Percentiles rank a stretch among this genome's conserved stretches.
phyloP scores from a whole-genome alignment of 2,113 vertebrate genomes.

The Amblyornis subalaris region DNA sequence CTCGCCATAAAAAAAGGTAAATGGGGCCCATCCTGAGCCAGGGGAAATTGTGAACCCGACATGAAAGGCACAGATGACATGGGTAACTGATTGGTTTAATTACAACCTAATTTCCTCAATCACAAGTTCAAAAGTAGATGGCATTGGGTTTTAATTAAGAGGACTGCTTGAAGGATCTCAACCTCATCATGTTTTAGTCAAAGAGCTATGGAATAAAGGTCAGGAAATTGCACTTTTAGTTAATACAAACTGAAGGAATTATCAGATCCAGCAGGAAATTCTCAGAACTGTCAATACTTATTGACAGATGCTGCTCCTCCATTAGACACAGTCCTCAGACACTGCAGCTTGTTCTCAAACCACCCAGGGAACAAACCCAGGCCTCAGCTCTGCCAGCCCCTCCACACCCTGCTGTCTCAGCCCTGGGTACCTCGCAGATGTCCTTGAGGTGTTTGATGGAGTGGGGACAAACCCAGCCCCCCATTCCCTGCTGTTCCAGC shows the following conservation, averaged over 20 bases:
- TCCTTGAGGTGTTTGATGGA: slow-evolving; percentile 98
- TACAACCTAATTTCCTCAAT: slow-evolving; percentile 41
- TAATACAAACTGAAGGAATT: slow-evolving; percentile 24
- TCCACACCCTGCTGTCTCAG: too few relatives aligned
- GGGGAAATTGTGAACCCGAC: background rate
- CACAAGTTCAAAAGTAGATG: slow-evolving; percentile 25
- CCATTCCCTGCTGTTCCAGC: too few relatives aligned
- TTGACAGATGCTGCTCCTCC: background rate
- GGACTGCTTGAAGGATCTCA: slow-evolving; percentile 19
- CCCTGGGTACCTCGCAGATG: slow-evolving; percentile 47
- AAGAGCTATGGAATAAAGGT: background rate
- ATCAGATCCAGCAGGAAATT: background rate
- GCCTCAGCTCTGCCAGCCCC: too few relatives aligned
- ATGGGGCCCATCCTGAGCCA: background rate
- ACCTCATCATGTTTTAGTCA: slow-evolving; percentile 5
- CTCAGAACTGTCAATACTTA: slow-evolving; percentile 16
- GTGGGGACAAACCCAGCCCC: slow-evolving; percentile 51
- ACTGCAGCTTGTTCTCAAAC: background rate
- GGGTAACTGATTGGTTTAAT: slow-evolving; percentile 45
- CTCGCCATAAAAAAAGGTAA: background rate
- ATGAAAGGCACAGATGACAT: background rate
- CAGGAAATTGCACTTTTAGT: slow-evolving; percentile 1
- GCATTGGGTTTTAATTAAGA: slow-evolving; percentile 43
- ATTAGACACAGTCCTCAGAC: background rate
- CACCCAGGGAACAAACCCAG: background rate